phyloP scores from a whole-genome alignment of 53 echinoderm and acorn worm species.

The Holothuria scabra region DNA sequence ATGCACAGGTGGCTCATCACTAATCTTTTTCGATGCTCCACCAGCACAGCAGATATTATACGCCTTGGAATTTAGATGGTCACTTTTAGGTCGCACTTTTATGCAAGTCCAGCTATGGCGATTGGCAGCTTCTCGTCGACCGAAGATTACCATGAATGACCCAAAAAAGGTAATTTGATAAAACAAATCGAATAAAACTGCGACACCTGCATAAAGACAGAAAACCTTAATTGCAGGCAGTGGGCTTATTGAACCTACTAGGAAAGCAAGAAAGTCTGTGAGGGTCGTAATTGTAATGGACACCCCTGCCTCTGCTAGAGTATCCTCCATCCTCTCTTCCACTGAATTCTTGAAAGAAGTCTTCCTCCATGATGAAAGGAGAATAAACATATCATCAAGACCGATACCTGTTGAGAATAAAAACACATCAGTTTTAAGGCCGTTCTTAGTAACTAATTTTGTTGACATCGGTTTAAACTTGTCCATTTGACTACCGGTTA shows the following conservation, averaged over 20 bases:
- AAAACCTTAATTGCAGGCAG: conserved; percentile 81
- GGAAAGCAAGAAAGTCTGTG: conserved; percentile 85
- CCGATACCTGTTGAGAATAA: conserved; percentile 73
- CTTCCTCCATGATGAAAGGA: conserved; percentile 86
- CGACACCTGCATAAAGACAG: conserved; percentile 85
- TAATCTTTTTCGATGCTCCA: background rate
- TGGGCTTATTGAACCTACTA: conserved; percentile 79
- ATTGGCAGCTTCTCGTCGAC: conserved; percentile 70
- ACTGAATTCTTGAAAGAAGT: conserved; percentile 59
- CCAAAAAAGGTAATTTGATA: conserved; percentile 87
- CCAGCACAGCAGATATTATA: conserved; percentile 84
- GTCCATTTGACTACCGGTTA: no score
- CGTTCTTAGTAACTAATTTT: no score
- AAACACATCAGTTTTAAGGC: no score
- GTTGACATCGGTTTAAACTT: no score
- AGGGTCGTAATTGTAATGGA: conserved; percentile 96
- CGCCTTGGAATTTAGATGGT: conserved; percentile 47
- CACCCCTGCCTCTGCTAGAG: conserved; percentile 85
- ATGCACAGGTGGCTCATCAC: background rate
- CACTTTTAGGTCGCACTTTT: conserved; percentile 67
- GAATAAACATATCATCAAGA: conserved; percentile 93
- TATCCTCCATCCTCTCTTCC: conserved; percentile 77
- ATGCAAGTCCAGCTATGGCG: conserved; percentile 70
- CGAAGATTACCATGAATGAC: conserved; percentile 78
- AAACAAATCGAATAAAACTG: conserved; percentile 84